Base-by-base conservation (phyloP, 2,113 vertebrate species). In the Hypomesus transpacificus region DNA sequence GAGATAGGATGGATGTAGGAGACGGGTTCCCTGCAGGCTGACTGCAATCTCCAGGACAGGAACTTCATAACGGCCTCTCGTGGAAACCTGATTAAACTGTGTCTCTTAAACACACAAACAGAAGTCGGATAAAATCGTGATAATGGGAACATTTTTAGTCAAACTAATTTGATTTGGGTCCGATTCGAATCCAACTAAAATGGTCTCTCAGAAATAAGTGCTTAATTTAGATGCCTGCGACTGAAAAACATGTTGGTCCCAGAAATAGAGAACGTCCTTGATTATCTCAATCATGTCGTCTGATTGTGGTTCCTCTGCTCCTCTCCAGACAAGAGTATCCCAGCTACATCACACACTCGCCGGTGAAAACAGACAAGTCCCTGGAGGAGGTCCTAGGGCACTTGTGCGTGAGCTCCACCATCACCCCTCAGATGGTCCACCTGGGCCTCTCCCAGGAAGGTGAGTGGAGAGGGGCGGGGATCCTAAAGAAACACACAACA, bases 381-480 rank as follows among this genome's bases (percentile, higher is more conserved):
- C 85, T 98, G 75, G 95, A 97, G 84, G 93, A 96, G 62, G 89
- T 98, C 52, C 92, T 96, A 84, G 91, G 92, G 88, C 95, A 96
- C 79, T 90, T 98, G 71, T 95, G 94, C 84, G 85, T 96, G 75
- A 95, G 87, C 80, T 91, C 94, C 21, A 82, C 91, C 20, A 82
- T 88, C 77, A 92, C 90, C 3, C 90, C 92, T 82, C 93, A 86
- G 72, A 84, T 95, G 81, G 92, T 89, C 80, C 93, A 91, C 0
- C 84, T 92, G 14, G 90, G 91, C 46, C 89, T 99, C 85, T 94
- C 96, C 28, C 91, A 84, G 65, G 89, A 88, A 82, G 89, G 97
- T 99, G 85, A 90, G 94, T 79, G 1, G 31, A 17, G 5, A 64
- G 14, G 6, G 24, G 24, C 24, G 24, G 24, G 24, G 24, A 2